phyloP scores from a whole-genome alignment of 2,888 invertebrate species.

The Odontocerum albicorne region DNA sequence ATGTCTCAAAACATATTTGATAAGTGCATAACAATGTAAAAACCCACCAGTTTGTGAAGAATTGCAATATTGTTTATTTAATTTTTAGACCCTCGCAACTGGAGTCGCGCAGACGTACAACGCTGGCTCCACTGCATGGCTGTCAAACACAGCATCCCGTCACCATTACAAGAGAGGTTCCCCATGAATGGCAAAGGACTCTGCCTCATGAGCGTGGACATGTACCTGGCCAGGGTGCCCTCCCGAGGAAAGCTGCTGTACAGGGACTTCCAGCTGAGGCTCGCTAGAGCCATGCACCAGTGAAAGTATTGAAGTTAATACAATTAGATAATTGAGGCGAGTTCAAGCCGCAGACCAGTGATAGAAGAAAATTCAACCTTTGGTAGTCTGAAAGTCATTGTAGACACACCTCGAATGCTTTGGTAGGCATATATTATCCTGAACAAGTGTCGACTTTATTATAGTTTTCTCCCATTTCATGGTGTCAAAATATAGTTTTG shows the following conservation, averaged over 20 bases:
- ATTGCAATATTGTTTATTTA: neutral
- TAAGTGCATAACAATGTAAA: too few species aligned
- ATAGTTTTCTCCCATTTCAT: too few species aligned
- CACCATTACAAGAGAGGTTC: conserved; percentile 63
- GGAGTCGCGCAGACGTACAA: conserved; percentile 71
- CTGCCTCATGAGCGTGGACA: conserved; percentile 74
- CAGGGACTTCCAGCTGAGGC: conserved; percentile 59
- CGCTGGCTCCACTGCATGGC: conserved; percentile 65
- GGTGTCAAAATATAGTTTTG: too few species aligned
- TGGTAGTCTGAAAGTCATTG: too few species aligned
- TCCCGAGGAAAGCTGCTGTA: conserved; percentile 67
- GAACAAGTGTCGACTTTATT: too few species aligned
- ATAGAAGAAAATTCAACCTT: too few species aligned
- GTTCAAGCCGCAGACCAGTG: too few species aligned
- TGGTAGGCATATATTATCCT: too few species aligned
- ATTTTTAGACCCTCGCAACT: conserved; percentile 69
- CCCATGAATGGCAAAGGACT: conserved; percentile 81
- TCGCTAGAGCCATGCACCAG: conserved; percentile 33
- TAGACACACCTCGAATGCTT: too few species aligned
- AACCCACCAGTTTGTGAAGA: too few species aligned
- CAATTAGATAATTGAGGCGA: neutral
- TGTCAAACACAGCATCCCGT: conserved; percentile 58
- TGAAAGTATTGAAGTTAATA: neutral
- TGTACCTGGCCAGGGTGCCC: conserved; percentile 73
- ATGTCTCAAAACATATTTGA: too few species aligned